Evolutionary conservation across 2,797 vertebrate species (phyloP), one percentile per base, ranked within the genome.

Genomic region (Pitangus sulphuratus): DNA sequence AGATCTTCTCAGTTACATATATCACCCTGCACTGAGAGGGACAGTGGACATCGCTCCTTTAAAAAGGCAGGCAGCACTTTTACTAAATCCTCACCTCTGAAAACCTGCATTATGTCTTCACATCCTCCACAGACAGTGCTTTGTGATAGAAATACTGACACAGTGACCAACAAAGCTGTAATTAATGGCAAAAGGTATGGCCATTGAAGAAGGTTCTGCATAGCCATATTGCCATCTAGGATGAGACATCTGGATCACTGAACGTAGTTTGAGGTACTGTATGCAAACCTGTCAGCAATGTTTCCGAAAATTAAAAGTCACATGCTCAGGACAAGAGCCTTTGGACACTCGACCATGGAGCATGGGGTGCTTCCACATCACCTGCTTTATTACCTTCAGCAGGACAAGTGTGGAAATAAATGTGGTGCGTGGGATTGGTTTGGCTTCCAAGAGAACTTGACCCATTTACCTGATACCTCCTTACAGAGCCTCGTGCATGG

Each of bases 61-160:
- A 54, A 84, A 66, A 65, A 61, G 66, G 53, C 20, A 65, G 69
- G 70, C 45, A 45, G 71, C 37, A 20, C 60, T 91, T 30, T 6
- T n/a, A 76, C 66, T 62, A 89, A 93, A 82, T 88, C 58, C 78
- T 84, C 30, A 4, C 57, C 40, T 61, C 83, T 79, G 50, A 56
- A 82, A 93, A 84, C 33, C 50, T 75, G 39, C 8, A 12, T 71
- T 81, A 15, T 17, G 12, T 54, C 35, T 82, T 85, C 79, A 84
- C 17, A 75, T 65, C 76, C 70, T 86, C 53, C 54, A 48, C 4
- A 85, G 68, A 18, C 53, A 68, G n/a, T n/a, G 35, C 31, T 81
- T 83, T 6, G 4, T 42, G 31, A 19, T 6, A 65, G 54, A 91
- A 89, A 66, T 56, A 71, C 28, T 70, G 80, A 53, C 15, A 30